Evolutionary conservation across 1,140 invertebrate species (phyloP).

Genomic region (Heliconius congener): DNA sequence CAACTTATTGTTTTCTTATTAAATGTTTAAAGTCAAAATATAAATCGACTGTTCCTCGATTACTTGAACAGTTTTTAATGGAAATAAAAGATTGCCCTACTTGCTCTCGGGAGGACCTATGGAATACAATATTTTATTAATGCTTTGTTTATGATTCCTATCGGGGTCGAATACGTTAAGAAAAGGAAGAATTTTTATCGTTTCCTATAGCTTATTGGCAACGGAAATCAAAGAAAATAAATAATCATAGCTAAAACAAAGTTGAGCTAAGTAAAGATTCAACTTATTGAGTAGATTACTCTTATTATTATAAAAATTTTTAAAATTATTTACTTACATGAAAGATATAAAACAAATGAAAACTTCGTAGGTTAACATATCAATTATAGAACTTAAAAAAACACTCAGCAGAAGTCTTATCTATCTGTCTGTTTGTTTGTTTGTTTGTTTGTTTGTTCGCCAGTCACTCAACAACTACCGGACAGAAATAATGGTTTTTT

Average conservation of each 20-base stretch:
- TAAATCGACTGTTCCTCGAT: not conserved
- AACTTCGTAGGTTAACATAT: too few relatives aligned
- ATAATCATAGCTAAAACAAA: conserved; percentile 35
- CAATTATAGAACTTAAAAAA: too few relatives aligned
- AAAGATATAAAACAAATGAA: too few relatives aligned
- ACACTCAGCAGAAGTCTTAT: too few relatives aligned
- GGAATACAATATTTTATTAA: conserved; percentile 33
- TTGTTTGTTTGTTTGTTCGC: too few relatives aligned
- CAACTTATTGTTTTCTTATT: too few relatives aligned
- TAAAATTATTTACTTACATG: too few relatives aligned
- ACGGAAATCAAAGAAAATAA: conserved; percentile 38
- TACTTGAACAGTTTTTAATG: not conserved
- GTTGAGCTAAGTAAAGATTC: conserved; percentile 21
- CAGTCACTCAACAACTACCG: too few relatives aligned
- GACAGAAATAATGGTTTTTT: too few relatives aligned
- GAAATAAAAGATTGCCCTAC: not conserved
- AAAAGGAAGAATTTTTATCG: conserved; percentile 36
- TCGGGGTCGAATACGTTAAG: conserved; percentile 37
- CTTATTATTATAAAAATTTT: too few relatives aligned
- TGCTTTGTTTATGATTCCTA: conserved; percentile 35
- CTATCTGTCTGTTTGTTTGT: too few relatives aligned
- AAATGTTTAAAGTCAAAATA: not conserved
- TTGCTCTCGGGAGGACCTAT: not conserved
- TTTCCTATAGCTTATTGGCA: conserved; percentile 34
- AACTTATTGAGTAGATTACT: conserved; percentile 9